Conservation (phyloP, 2,113 vertebrate genomes). For the Pollachius pollachius region DNA sequence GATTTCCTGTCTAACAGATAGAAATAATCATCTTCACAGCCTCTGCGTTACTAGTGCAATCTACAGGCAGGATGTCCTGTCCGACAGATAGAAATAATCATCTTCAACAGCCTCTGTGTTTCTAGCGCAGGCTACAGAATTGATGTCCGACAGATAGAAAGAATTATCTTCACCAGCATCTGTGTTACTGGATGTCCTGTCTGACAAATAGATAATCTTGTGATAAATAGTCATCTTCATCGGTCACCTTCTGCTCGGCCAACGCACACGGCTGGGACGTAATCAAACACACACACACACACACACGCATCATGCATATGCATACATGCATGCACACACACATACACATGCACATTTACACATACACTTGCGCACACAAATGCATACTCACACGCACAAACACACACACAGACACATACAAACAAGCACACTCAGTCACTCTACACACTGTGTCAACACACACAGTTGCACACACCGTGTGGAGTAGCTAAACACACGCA, state of each 20-base stretch:
- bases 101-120: neutral
- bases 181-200: conserved; percentile 43
- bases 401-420: neutral
- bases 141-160: conserved; percentile 45
- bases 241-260: conserved; percentile 18
- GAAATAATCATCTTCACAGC: conserved; percentile 47
- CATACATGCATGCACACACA: neutral
- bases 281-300: neutral
- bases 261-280: conserved; percentile 9
- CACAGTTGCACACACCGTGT: no score
- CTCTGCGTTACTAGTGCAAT: conserved; percentile 19
- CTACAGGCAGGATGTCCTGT: conserved; percentile 49
- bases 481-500: no score
- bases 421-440: neutral
- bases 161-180: conserved; percentile 23
- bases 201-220: conserved; percentile 17
- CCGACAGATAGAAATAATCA: conserved; percentile 41
- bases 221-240: conserved; percentile 16
- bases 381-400: neutral
- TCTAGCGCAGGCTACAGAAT: conserved; percentile 33
- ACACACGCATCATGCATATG: neutral
- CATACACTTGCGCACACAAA: neutral
- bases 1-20: conserved; percentile 55
- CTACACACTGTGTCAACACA: neutral
- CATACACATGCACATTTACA: neutral